phyloP scores from a whole-genome alignment of 2,797 vertebrate genomes.

The Lepus townsendii region DNA sequence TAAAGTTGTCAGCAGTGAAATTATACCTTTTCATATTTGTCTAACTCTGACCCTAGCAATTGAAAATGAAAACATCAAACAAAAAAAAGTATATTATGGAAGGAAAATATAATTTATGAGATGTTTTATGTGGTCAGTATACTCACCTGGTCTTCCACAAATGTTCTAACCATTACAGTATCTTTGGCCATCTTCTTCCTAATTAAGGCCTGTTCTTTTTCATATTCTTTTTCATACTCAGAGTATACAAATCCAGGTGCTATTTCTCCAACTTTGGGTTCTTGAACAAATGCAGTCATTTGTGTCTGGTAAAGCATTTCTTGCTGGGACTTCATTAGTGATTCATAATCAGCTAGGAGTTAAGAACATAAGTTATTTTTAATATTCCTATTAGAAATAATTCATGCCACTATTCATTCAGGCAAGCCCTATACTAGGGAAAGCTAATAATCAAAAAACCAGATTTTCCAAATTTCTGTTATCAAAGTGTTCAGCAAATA shows the following conservation, averaged over 20 bases:
- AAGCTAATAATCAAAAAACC: background rate
- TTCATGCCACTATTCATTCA: conserved; percentile 11
- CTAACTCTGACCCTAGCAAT: background rate
- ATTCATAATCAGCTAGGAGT: conserved; percentile 94
- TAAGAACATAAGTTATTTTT: conserved; percentile 71
- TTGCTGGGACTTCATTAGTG: conserved; percentile 93
- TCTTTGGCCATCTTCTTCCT: conserved; percentile 94
- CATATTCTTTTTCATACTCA: conserved; percentile 95
- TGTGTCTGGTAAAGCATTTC: conserved; percentile 94
- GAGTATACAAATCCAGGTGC: conserved; percentile 90
- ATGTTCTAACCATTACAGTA: conserved; percentile 92
- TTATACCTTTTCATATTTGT: background rate
- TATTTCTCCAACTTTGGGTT: conserved; percentile 92
- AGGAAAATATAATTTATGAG: conserved; percentile 2
- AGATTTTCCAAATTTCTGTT: conserved; percentile 53
- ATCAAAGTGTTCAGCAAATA: background rate
- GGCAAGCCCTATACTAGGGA: background rate
- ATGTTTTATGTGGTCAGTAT: background rate
- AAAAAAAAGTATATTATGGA: background rate
- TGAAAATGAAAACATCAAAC: conserved; percentile 58
- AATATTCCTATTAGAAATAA: background rate
- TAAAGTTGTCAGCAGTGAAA: background rate
- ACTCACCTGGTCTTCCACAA: conserved; percentile 94
- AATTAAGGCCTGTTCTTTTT: conserved; percentile 93
- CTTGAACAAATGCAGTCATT: conserved; percentile 92